Conservation (phyloP, 1,140 invertebrate genomes). For the Trachymyrmex septentrionalis region DNA sequence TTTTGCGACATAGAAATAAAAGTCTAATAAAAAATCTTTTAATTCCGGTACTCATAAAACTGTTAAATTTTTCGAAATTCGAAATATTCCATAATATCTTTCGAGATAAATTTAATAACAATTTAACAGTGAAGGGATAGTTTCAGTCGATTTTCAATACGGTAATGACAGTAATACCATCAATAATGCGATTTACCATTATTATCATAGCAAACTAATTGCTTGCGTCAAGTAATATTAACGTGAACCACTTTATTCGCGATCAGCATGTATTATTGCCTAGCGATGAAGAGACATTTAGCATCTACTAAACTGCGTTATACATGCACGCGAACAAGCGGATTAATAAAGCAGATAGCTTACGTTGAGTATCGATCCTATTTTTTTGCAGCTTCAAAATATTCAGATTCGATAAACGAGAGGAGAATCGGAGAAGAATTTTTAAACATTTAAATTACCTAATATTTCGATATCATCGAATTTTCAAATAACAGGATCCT, state of each 20-base stretch:
- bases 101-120: neutral
- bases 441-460: neutral
- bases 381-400: neutral
- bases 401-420: neutral
- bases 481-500: neutral
- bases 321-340: neutral
- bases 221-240: conserved; percentile 47
- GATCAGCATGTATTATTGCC: conserved; percentile 26
- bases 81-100: neutral
- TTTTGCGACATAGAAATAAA: conserved; percentile 6
- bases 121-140: conserved; percentile 24
- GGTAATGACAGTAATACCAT: conserved; percentile 31
- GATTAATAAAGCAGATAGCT: conserved; percentile 42
- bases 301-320: conserved; percentile 35
- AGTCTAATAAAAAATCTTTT: neutral
- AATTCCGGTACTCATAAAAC: neutral
- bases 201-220: conserved; percentile 51
- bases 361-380: neutral
- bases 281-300: conserved; percentile 33
- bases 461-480: neutral
- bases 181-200: conserved; percentile 38
- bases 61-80: neutral
- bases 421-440: neutral
- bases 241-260: conserved; percentile 49
- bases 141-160: conserved; percentile 33